These are phyloP conservation scores for Antitype chi DNA, from an alignment of 2,888 invertebrate genomes.

Conservation along the genomic window DNA sequence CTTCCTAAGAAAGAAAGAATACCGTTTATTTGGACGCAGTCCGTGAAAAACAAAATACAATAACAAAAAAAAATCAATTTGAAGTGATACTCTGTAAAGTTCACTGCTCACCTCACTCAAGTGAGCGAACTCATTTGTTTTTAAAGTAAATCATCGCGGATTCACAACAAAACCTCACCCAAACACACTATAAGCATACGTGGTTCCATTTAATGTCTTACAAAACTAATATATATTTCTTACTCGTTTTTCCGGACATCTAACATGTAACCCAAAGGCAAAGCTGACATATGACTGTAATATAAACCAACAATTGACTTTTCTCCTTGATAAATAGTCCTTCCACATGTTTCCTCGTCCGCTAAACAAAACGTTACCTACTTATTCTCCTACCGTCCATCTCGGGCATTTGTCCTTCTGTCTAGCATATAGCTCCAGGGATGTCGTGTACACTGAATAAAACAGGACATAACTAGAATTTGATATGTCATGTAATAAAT, in stretches of 20 bases:
- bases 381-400: conserved; percentile 39
- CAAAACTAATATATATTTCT: neutral
- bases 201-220: neutral
- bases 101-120: neutral
- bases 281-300: conserved; percentile 40
- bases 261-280: conserved; percentile 17
- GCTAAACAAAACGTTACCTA: conserved; percentile 48
- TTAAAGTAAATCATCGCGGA: conserved; percentile 1
- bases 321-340: conserved; percentile 45
- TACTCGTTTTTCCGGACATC: conserved; percentile 6
- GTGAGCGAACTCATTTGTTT: conserved; percentile 8
- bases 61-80: too few relatives aligned
- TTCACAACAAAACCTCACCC: neutral
- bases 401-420: conserved; percentile 41
- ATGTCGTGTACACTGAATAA: conserved; percentile 27
- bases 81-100: too few relatives aligned
- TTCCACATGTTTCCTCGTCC: conserved; percentile 32
- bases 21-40: too few relatives aligned
- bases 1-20: too few relatives aligned
- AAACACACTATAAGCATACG: neutral
- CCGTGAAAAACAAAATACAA: too few relatives aligned
- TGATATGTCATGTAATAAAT: conserved; percentile 26
- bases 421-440: conserved; percentile 13
- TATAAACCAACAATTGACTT: conserved; percentile 56
- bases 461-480: conserved; percentile 29